phyloP scores from a whole-genome alignment of 2,888 invertebrate species.

The Tineola bisselliella region DNA sequence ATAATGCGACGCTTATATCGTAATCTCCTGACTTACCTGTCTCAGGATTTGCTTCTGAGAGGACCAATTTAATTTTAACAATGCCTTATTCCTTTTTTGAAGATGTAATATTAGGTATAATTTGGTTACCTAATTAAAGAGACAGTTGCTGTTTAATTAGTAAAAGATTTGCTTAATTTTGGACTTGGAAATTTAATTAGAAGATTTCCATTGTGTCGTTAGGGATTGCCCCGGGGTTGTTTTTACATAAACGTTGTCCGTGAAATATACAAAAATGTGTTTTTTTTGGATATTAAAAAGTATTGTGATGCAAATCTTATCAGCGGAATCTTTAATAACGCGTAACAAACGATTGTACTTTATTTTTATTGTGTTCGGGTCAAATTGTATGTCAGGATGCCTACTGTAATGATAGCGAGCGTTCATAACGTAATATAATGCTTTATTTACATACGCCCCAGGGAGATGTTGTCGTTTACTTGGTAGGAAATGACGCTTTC shows the following conservation, averaged over 20 bases:
- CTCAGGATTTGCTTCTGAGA: not conserved
- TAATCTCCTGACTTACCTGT: slow-evolving; percentile 3
- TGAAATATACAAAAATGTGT: not conserved
- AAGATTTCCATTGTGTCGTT: not conserved
- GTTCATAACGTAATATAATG: slow-evolving; percentile 14
- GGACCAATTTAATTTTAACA: not conserved
- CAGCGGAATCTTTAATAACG: slow-evolving; percentile 3
- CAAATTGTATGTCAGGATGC: not conserved
- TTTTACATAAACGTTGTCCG: not conserved
- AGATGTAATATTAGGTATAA: not conserved
- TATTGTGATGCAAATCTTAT: slow-evolving; percentile 6
- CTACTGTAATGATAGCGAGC: slow-evolving; percentile 3
- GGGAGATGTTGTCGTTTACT: slow-evolving; percentile 13
- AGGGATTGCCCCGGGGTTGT: not conserved
- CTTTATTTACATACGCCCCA: slow-evolving; percentile 14
- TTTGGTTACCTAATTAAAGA: slow-evolving; percentile 8
- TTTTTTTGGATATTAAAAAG: slow-evolving; percentile 3
- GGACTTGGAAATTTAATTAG: not conserved
- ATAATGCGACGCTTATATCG: slow-evolving; percentile 3
- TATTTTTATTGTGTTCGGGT: slow-evolving; percentile 8
- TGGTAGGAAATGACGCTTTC: slow-evolving; percentile 10
- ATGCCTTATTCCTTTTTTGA: not conserved
- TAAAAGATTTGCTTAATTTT: not conserved
- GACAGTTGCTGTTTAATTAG: slow-evolving; percentile 5
- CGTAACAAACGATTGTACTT: slow-evolving; percentile 4